These are phyloP conservation scores for Opisthocomus hoazin DNA, from an alignment of 2,113 vertebrate species.

Conservation along the genomic window DNA sequence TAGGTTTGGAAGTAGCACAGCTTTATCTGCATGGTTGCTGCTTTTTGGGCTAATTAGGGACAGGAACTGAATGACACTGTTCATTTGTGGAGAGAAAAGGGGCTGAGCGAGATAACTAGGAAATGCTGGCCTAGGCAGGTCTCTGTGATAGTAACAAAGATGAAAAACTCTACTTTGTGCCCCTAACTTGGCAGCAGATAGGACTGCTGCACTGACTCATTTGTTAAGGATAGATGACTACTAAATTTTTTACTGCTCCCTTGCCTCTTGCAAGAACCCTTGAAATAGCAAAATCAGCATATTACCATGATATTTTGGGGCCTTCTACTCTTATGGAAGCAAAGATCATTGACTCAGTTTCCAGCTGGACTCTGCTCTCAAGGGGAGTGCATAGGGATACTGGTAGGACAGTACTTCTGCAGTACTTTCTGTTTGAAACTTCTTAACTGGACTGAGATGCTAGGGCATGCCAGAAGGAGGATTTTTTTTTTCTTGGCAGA, in stretches of 20 bases:
- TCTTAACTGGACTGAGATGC: not conserved
- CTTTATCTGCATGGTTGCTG: not conserved
- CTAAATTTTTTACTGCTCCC: not conserved
- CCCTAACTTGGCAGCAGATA: not conserved
- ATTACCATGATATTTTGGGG: not conserved
- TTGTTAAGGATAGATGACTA: not conserved
- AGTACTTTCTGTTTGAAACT: not conserved
- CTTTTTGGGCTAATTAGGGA: not conserved
- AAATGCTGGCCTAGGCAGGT: not conserved
- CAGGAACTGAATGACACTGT: not conserved
- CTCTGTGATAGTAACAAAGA: not conserved
- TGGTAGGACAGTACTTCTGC: not conserved
- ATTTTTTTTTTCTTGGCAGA: not conserved
- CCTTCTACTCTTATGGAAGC: not conserved
- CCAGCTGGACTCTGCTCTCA: not conserved
- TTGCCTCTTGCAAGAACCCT: not conserved
- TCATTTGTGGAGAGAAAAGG: not conserved
- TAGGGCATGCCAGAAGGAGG: not conserved
- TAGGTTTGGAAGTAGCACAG: not conserved
- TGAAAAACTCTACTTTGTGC: not conserved
- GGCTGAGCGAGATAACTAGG: not conserved
- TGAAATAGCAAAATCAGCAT: not conserved
- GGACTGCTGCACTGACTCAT: not conserved
- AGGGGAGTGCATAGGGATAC: not conserved
- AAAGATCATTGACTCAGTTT: not conserved